phyloP scores from a whole-genome alignment of 2,797 vertebrate species.

The Myioborus miniatus region DNA sequence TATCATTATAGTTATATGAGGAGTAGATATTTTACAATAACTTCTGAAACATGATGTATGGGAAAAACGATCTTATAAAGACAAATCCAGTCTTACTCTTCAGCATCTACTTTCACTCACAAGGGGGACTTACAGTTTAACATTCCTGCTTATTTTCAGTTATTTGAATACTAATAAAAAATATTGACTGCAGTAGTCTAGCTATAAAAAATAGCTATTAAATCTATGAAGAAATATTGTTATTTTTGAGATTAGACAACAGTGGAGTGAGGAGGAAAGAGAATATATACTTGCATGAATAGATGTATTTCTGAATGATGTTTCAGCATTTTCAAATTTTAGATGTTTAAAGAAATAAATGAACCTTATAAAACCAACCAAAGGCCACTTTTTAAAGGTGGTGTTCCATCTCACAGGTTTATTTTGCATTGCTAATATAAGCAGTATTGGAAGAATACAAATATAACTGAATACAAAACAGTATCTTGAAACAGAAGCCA shows the following conservation, averaged over 20 bases:
- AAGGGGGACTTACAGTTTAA: background rate
- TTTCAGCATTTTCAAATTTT: background rate
- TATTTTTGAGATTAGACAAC: background rate
- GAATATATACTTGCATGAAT: background rate
- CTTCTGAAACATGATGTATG: background rate
- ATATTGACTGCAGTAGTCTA: background rate
- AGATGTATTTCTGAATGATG: background rate
- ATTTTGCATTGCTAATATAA: background rate
- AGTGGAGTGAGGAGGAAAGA: background rate
- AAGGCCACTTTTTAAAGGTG: background rate
- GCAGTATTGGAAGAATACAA: background rate
- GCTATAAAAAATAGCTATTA: background rate
- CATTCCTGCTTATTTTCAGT: background rate
- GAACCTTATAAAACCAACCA: background rate
- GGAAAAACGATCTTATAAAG: background rate
- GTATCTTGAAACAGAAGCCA: background rate
- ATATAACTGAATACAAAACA: background rate
- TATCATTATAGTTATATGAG: background rate
- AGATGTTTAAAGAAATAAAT: background rate
- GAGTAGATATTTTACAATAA: background rate
- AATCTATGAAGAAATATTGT: background rate
- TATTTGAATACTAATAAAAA: background rate
- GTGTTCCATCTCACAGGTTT: background rate
- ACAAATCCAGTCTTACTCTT: background rate
- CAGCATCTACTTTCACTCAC: background rate